Base-by-base conservation (phyloP, 2,797 vertebrate genomes). In the Spheniscus humboldti region DNA sequence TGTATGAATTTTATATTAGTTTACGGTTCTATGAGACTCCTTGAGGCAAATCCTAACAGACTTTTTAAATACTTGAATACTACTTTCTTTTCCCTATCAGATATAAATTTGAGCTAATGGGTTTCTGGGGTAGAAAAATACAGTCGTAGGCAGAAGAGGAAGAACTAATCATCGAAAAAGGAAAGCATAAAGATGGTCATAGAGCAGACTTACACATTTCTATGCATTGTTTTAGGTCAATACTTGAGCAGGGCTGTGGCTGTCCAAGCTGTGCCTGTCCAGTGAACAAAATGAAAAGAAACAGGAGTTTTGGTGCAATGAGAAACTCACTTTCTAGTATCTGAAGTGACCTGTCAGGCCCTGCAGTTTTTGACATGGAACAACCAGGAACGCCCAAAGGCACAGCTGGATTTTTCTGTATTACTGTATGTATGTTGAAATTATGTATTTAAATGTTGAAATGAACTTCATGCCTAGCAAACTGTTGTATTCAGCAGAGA, bases 1-100 rank as follows among this genome's bases (percentile, higher is more conserved):
- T 80, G 48, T 77, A 72, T 93, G 87, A 87, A 91, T 97, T 96
- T 96, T 94, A 23, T 68, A 94, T 96, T 94, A 78, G 62, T 88
- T 96, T 95, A 68, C 4, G 22, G 94, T 95, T 97, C 43, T 95
- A 13, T 97, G 94, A 89, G 67, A 87, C 52, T 92, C 72, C 59
- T 94, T 82, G 67, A 97, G 68, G 86, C 39, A 92, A 95, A 88
- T 97, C 37, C 39, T 93, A 79, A 94, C 79, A 37, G 62, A 86
- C 57, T 90, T 90, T 78, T 83, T 5, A 92, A 83, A 93, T 92
- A 90, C 62, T 77, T 89, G 20, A 60, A 77, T 85, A 30, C 10
- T 37, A 45, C 35, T 69, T 62, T 76, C 48, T 84, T 80, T 92
- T 92, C 52, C 24, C 14, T 74, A 69, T 15, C 22, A 33, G n/a